Evolutionary conservation across 2,888 invertebrate genomes (phyloP).

Genomic region (Hyles lineata): DNA sequence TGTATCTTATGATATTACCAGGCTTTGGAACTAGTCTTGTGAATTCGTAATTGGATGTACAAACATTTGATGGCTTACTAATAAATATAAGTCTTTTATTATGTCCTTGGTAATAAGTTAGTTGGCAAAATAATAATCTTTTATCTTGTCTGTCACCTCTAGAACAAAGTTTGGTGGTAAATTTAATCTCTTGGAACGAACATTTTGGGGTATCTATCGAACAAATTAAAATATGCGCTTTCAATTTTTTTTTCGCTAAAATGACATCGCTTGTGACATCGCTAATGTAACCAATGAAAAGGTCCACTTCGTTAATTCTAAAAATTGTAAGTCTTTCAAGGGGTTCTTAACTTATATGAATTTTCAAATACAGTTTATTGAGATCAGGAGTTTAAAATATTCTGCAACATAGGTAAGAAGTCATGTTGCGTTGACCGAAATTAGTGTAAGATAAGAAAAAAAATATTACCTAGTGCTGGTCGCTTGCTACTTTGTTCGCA

Average conservation of each 20-base stretch:
- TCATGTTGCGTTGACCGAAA: too few species aligned
- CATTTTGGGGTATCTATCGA: slow-evolving; percentile 52
- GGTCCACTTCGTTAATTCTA: slow-evolving; percentile 81
- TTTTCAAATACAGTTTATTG: too few species aligned
- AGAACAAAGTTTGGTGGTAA: slow-evolving; percentile 45
- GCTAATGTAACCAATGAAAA: slow-evolving; percentile 88
- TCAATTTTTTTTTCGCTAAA: slow-evolving; percentile 38
- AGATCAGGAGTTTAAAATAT: too few species aligned
- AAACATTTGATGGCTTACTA: slow-evolving; percentile 45
- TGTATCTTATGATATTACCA: slow-evolving; percentile 35
- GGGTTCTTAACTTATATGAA: slow-evolving; percentile 55
- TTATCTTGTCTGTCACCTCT: slow-evolving; percentile 53
- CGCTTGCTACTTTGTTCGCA: too few species aligned
- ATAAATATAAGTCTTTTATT: slow-evolving; percentile 52
- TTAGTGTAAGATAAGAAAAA: too few species aligned
- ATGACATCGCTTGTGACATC: slow-evolving; percentile 86
- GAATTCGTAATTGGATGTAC: slow-evolving; percentile 45
- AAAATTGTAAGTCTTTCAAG: slow-evolving; percentile 64
- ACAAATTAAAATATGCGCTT: slow-evolving; percentile 36
- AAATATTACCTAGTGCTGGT: too few species aligned
- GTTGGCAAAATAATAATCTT: slow-evolving; percentile 54
- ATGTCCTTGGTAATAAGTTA: slow-evolving; percentile 42
- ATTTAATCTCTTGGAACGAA: slow-evolving; percentile 53
- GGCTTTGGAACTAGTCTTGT: slow-evolving; percentile 35
- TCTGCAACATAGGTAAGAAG: too few species aligned